Percentiles rank a stretch among this genome's conserved stretches.
Conservation (phyloP, 1,140 invertebrate genomes). For the Phocides pigmalion region DNA sequence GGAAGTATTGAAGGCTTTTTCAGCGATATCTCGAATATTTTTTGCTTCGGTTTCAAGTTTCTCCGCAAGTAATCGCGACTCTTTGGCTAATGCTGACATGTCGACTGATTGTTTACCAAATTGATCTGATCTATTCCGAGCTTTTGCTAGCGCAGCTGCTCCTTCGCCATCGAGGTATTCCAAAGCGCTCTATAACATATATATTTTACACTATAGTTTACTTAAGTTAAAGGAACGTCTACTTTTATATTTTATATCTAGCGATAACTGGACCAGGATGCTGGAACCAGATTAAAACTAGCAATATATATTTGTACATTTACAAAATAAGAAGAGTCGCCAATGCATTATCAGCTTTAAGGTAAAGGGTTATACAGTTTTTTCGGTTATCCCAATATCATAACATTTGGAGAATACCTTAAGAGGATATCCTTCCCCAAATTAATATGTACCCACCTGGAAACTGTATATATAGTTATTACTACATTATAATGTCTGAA, state of each 20-base stretch:
- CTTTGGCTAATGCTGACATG: conserved; percentile 95
- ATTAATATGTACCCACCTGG: too few species aligned
- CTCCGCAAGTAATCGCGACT: conserved; percentile 92
- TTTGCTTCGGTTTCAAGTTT: conserved; percentile 90
- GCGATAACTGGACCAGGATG: too few species aligned
- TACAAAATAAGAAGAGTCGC: too few species aligned
- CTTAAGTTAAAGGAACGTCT: too few species aligned
- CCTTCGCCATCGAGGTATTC: conserved; percentile 93
- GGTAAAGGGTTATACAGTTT: too few species aligned
- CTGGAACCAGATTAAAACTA: not conserved
- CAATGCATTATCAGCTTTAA: too few species aligned
- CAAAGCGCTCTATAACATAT: conserved; percentile 85
- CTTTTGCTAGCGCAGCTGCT: conserved; percentile 89
- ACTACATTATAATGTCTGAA: too few species aligned
- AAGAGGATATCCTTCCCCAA: too few species aligned
- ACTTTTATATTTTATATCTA: too few species aligned
- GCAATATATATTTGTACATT: not conserved
- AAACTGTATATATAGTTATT: too few species aligned
- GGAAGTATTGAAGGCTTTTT: conserved; percentile 93
- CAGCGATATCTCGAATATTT: conserved; percentile 90
- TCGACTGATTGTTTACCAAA: conserved; percentile 95
- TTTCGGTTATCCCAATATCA: too few species aligned
- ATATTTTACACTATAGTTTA: conserved; percentile 16
- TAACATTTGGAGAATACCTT: too few species aligned
- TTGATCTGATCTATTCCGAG: conserved; percentile 91